These are phyloP conservation scores for Drosophila aff. DNA, from an alignment of 1,140 invertebrate species.

Conservation along the genomic window DNA sequence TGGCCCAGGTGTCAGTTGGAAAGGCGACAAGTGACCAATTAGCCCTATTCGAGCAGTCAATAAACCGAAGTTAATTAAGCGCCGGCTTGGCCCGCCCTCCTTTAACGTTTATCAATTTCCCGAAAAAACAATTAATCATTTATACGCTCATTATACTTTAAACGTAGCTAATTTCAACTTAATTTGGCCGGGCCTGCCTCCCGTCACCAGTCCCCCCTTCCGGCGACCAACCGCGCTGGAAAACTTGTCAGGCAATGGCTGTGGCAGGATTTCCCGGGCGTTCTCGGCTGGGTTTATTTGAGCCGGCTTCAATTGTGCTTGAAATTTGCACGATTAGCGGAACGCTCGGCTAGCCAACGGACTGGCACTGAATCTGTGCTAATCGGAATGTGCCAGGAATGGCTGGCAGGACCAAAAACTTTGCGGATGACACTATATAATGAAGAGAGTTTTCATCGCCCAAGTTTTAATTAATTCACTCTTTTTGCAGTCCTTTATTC, in stretches of 20 bases:
- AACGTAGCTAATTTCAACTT: conserved; percentile 70
- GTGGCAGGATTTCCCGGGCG: conserved; percentile 17
- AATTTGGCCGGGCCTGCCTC: conserved; percentile 33
- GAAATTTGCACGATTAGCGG: conserved; percentile 70
- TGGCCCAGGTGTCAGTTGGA: conserved; percentile 50
- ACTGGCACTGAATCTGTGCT: conserved; percentile 25
- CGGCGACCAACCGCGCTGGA: neutral
- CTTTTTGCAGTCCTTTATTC: neutral
- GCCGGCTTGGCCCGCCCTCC: conserved; percentile 3
- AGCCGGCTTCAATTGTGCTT: conserved; percentile 68
- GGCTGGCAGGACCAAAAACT: neutral
- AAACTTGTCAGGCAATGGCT: conserved; percentile 45
- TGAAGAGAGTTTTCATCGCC: conserved; percentile 20
- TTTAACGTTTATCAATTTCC: conserved; percentile 58
- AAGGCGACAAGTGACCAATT: conserved; percentile 57
- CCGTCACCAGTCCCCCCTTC: neutral
- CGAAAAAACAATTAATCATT: conserved; percentile 72
- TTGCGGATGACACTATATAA: neutral
- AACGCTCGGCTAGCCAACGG: conserved; percentile 47
- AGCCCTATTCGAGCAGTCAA: conserved; percentile 64
- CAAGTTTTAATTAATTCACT: conserved; percentile 28
- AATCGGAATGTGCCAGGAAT: conserved; percentile 22
- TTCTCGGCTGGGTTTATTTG: conserved; percentile 39
- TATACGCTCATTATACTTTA: conserved; percentile 76
- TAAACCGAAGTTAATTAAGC: conserved; percentile 68